Evolutionary conservation across 2,797 vertebrate genomes (phyloP), one percentile per base, ranked within the genome.

Genomic region (Gymnothorax javanicus): DNA sequence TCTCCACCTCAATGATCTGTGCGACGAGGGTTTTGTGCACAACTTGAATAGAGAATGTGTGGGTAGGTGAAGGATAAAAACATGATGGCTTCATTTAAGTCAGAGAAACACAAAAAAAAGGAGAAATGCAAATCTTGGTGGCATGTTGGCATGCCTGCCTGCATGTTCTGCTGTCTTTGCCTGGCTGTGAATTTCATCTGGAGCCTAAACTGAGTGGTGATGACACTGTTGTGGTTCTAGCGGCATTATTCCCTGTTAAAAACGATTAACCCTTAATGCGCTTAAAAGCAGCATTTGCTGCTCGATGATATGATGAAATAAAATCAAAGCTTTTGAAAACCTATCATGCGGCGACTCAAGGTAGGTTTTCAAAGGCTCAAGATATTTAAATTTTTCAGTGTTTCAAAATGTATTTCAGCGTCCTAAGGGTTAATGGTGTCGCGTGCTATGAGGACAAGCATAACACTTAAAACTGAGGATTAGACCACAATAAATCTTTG

Each of bases 21-120:
- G 95, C 94, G 92, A 95, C 85, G 92, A 94, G 93, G 96, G 95
- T 91, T 96, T 95, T 93, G 91, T 95, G 87, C 93, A 90, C 93
- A 94, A 93, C 91, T 92, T 89, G 88, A 95, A 88, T 91, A 92
- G 94, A 91, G 93, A 93, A 92, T 96, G 95, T 90, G 94, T 96
- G 93, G 95, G 95, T 97, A 95, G 94, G 93, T n/a, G 87, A 91
- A 92, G 88, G 91, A 89, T 87, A 52, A 88, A 82, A 84, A 87
- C 88, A 15, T 25, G 57, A 8, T 84, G 84, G 77, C 57, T 82
- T 84, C 71, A 82, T 85, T 57, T 86, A 59, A 20, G 59, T 52
- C 77, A 69, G 67, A 56, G 67, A 59, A 43, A 25, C 67, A 33
- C 69, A 82, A 56, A 84, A 7, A 75, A 84, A 86, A 50, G 87